Evolutionary conservation across 2,797 vertebrate species (phyloP).

Genomic region (Brachymystax lenok): DNA sequence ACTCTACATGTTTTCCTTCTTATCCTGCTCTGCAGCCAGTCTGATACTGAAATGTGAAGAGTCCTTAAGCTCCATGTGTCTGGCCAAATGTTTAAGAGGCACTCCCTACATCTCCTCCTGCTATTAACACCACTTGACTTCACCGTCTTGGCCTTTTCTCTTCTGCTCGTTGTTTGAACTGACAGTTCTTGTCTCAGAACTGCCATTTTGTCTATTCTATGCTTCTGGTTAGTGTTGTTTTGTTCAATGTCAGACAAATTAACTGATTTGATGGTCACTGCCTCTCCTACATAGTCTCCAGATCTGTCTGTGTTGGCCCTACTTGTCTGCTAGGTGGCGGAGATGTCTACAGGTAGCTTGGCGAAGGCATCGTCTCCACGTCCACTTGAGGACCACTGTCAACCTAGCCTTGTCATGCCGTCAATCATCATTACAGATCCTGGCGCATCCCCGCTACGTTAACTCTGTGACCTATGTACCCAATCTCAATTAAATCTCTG

Average conservation of each 20-base stretch:
- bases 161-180: slow-evolving; percentile 22
- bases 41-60: no score
- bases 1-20: neutral
- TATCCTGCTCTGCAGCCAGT: neutral
- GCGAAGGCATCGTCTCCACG: neutral
- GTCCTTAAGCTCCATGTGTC: neutral
- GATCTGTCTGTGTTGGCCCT: neutral
- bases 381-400: slow-evolving; percentile 36
- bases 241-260: neutral
- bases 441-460: slow-evolving; percentile 62
- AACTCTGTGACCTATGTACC: slow-evolving; percentile 70
- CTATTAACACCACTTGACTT: neutral
- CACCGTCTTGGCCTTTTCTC: neutral
- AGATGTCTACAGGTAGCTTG: neutral
- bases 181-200: neutral
- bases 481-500: slow-evolving; percentile 70
- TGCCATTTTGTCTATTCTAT: neutral
- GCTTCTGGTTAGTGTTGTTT: neutral
- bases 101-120: neutral
- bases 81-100: no score
- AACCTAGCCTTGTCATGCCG: slow-evolving; percentile 53
- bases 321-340: neutral
- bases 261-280: neutral
- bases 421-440: slow-evolving; percentile 74
- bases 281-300: neutral